Percentiles rank a stretch among this genome's conserved stretches.
phyloP scores from a whole-genome alignment of 2,888 invertebrate species.

The Caenorhabditis drosophilae region DNA sequence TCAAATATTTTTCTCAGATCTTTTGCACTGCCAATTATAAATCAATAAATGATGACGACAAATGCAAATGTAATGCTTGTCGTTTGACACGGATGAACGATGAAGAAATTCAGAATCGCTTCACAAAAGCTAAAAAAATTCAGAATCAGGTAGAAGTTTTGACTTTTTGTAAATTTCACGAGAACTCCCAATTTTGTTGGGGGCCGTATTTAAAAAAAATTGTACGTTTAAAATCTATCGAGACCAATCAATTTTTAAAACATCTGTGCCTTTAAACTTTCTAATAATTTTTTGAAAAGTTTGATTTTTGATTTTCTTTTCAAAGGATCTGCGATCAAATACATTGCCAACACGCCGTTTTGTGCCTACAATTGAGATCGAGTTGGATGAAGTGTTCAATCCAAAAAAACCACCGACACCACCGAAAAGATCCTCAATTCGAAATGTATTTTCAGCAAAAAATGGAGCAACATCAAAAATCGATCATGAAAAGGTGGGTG shows the following conservation, averaged over 20 bases:
- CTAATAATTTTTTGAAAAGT: too few relatives aligned
- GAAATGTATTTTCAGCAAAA: not conserved
- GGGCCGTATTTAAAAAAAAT: too few relatives aligned
- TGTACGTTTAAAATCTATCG: too few relatives aligned
- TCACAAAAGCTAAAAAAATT: conserved; percentile 1
- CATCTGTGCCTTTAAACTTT: too few relatives aligned
- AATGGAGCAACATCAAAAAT: conserved; percentile 12
- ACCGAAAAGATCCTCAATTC: not conserved
- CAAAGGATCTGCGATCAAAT: conserved; percentile 1
- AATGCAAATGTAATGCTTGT: conserved; percentile 46
- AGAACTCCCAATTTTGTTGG: too few relatives aligned
- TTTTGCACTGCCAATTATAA: conserved; percentile 1
- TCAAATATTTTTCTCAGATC: conserved; percentile 1
- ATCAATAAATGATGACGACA: conserved; percentile 19
- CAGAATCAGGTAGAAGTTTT: conserved; percentile 1
- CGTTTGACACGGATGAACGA: conserved; percentile 27
- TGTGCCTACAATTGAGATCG: conserved; percentile 26
- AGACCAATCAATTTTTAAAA: too few relatives aligned
- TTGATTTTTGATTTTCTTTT: too few relatives aligned
- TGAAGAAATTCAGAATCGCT: conserved; percentile 9
- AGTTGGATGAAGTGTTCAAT: conserved; percentile 34
- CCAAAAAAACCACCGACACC: conserved; percentile 29
- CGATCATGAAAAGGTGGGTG: conserved; percentile 30
- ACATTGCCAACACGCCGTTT: conserved; percentile 26
- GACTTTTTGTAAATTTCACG: too few relatives aligned